A percentile compares a stretch with the other conserved stretches of the same genome.
These are phyloP conservation scores for Diadophis punctatus DNA, from an alignment of 2,113 vertebrate species.

Conservation along the genomic window DNA sequence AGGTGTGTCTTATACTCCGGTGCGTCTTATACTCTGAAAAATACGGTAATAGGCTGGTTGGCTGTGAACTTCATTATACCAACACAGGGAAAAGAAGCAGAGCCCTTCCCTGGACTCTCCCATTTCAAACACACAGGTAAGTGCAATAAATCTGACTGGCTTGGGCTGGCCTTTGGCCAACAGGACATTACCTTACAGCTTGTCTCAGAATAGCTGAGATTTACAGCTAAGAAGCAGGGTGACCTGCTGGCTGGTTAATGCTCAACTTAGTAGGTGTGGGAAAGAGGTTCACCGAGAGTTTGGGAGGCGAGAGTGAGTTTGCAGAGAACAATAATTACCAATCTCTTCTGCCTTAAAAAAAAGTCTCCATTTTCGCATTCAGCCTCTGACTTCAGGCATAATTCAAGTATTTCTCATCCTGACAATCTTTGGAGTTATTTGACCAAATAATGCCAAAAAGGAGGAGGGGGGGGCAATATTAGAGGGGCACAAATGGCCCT, in stretches of 20 bases:
- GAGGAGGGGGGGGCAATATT: no score
- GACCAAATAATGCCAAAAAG: background rate
- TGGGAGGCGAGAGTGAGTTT: background rate
- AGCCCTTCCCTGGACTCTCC: background rate
- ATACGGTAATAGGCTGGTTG: background rate
- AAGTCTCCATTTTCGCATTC: background rate
- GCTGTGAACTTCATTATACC: background rate
- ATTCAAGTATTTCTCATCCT: background rate
- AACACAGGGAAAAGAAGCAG: background rate
- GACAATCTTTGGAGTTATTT: background rate
- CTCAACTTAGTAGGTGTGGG: background rate
- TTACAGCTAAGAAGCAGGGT: background rate
- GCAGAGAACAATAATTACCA: background rate
- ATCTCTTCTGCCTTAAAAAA: background rate
- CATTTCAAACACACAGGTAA: background rate
- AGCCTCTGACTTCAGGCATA: background rate
- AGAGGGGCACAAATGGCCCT: background rate
- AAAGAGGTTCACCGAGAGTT: background rate
- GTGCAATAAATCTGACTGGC: background rate
- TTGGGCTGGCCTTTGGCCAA: background rate
- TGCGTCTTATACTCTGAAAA: no score
- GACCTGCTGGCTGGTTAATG: conserved; percentile 6
- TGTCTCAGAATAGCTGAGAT: background rate
- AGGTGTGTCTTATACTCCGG: no score
- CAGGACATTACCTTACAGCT: background rate